Evolutionary conservation across 2,888 invertebrate species (phyloP).

Genomic region (Allolobophora icterica): DNA sequence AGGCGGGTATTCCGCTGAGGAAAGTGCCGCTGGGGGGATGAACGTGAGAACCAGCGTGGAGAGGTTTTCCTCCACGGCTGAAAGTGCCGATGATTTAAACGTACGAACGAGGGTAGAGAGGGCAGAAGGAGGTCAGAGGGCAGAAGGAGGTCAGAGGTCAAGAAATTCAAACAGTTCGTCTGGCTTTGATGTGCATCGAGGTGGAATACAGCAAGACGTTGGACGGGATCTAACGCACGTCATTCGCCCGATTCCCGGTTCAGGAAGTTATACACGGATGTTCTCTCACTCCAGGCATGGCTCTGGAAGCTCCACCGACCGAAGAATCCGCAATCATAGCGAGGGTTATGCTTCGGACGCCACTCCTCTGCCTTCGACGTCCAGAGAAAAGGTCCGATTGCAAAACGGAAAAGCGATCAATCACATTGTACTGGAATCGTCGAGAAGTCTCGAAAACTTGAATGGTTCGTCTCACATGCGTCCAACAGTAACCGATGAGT

Average conservation of each 20-base stretch:
- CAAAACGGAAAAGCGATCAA: background rate
- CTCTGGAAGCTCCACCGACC: background rate
- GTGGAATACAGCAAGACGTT: background rate
- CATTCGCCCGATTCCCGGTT: conserved; percentile 9
- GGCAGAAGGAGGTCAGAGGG: background rate
- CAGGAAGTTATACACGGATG: background rate
- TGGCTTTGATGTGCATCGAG: background rate
- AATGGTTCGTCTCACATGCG: background rate
- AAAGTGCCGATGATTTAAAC: background rate
- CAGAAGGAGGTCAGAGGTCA: background rate
- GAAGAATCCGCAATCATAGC: background rate
- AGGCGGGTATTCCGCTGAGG: background rate
- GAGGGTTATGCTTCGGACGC: conserved; percentile 2
- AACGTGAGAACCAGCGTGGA: background rate
- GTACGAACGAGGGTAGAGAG: background rate
- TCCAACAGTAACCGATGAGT: background rate
- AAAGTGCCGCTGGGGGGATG: background rate
- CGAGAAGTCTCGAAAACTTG: background rate
- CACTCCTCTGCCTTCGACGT: background rate
- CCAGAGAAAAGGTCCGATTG: background rate
- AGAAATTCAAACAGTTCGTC: background rate
- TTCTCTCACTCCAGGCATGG: background rate
- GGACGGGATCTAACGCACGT: conserved; percentile 2
- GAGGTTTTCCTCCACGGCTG: background rate
- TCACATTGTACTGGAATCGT: background rate